A percentile compares a stretch with the other conserved stretches of the same genome.
phyloP scores from a whole-genome alignment of 1,140 invertebrate genomes.

The Nephila pilipes region DNA sequence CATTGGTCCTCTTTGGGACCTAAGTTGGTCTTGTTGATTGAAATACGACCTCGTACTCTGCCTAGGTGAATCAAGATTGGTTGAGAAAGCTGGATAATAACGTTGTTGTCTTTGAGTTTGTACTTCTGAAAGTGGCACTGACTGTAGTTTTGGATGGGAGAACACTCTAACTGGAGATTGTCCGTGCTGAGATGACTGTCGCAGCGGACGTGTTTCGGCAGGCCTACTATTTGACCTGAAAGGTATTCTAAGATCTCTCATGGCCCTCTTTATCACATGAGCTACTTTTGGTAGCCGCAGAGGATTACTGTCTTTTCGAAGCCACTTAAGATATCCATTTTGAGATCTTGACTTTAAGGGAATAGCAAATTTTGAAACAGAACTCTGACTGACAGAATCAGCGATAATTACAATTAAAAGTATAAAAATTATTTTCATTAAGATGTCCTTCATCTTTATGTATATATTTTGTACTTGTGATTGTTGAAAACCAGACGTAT shows the following conservation, averaged over 20 bases:
- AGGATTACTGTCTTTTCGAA: not conserved
- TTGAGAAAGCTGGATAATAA: constrained; percentile 36
- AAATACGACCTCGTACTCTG: not conserved
- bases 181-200: not conserved
- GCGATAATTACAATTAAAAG: not conserved
- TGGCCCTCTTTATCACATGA: not conserved
- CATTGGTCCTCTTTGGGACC: constrained; percentile 17
- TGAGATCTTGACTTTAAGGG: not conserved
- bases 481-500: not conserved
- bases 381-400: not conserved
- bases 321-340: not conserved
- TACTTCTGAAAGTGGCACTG: not conserved
- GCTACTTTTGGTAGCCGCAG: not conserved
- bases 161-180: not conserved
- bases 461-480: not conserved
- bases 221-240: not conserved
- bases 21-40: not conserved
- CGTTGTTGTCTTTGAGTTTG: constrained; percentile 10
- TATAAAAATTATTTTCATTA: not conserved
- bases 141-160: not conserved
- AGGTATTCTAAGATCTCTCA: constrained; percentile 48
- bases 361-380: not conserved
- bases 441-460: not conserved
- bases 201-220: not conserved
- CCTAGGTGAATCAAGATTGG: not conserved